Evolutionary conservation across 37 sponge, comb jelly and placozoan species (phyloP).

Genomic region (Halichondria panicea): DNA sequence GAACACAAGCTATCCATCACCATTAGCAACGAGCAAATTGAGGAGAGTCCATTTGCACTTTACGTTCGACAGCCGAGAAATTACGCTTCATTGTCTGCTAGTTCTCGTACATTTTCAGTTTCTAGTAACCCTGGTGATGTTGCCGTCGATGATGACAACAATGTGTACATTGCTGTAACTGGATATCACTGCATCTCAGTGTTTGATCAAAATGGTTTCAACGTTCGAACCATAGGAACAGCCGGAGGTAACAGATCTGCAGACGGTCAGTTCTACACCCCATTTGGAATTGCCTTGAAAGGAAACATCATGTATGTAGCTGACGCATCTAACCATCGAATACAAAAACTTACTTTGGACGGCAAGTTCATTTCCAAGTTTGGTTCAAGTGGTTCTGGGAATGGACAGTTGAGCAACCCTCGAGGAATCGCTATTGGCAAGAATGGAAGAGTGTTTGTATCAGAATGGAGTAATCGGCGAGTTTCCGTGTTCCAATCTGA

Average conservation of each 20-base stretch:
- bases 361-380: constrained; percentile 30
- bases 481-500: constrained; percentile 31
- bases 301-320: constrained; percentile 39
- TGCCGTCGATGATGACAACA: constrained; percentile 25
- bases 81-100: constrained; percentile 2
- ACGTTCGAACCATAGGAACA: constrained; percentile 6
- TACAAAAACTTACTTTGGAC: constrained; percentile 16
- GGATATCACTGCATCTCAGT: constrained; percentile 19
- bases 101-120: not conserved
- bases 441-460: constrained; percentile 21
- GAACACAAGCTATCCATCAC: constrained; percentile 22
- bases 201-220: not conserved
- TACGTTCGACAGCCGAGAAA: constrained; percentile 4
- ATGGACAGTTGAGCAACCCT: constrained; percentile 23
- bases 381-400: constrained; percentile 24
- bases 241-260: constrained; percentile 15
- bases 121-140: constrained; percentile 22
- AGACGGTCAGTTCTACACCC: constrained; percentile 31
- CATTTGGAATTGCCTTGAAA: constrained; percentile 32
- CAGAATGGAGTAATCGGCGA: constrained; percentile 24
- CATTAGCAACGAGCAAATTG: not conserved
- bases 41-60: constrained; percentile 17
- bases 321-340: constrained; percentile 28
- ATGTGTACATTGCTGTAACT: constrained; percentile 11
- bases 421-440: constrained; percentile 25